These are phyloP conservation scores for Steatocranus sp. DNA, from an alignment of 2,797 vertebrate genomes.

Conservation along the genomic window DNA sequence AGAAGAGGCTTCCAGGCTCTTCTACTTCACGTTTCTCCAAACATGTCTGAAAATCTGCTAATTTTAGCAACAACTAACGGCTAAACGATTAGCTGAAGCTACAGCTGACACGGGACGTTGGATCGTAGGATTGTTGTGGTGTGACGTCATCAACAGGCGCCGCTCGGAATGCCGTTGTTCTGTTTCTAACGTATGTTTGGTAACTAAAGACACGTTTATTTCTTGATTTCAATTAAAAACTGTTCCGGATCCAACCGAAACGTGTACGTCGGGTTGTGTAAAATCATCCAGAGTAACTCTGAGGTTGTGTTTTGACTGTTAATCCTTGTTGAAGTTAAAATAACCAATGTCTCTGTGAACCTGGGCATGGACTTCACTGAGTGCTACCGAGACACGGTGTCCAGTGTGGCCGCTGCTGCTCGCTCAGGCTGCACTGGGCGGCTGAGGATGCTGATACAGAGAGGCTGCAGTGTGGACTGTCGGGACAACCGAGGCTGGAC, in stretches of 20 bases:
- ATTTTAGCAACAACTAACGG: rapidly evolving
- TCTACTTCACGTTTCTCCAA: neutral
- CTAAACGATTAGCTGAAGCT: neutral
- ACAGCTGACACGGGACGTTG: neutral
- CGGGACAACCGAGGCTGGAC: constrained; percentile 92
- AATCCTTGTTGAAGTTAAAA: neutral
- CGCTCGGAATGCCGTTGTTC: rapidly evolving
- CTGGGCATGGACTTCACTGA: constrained; percentile 87
- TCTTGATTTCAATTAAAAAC: rapidly evolving
- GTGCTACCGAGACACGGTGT: constrained; percentile 85
- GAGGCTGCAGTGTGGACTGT: constrained; percentile 78
- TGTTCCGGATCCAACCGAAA: neutral
- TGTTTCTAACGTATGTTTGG: neutral
- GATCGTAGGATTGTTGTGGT: neutral
- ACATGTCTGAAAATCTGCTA: neutral
- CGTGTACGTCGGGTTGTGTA: too few species aligned
- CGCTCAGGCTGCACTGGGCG: constrained; percentile 72
- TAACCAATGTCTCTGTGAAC: neutral
- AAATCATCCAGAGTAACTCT: neutral
- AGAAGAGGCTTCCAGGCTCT: neutral
- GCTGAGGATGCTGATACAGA: constrained; percentile 78
- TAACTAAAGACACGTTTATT: neutral
- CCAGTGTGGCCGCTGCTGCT: constrained; percentile 81
- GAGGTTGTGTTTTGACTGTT: neutral
- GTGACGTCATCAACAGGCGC: constrained; percentile 28